A percentile compares a stretch with the other conserved stretches of the same genome.
Conservation (phyloP, 2,888 invertebrate genomes). For the Thereva unica region DNA sequence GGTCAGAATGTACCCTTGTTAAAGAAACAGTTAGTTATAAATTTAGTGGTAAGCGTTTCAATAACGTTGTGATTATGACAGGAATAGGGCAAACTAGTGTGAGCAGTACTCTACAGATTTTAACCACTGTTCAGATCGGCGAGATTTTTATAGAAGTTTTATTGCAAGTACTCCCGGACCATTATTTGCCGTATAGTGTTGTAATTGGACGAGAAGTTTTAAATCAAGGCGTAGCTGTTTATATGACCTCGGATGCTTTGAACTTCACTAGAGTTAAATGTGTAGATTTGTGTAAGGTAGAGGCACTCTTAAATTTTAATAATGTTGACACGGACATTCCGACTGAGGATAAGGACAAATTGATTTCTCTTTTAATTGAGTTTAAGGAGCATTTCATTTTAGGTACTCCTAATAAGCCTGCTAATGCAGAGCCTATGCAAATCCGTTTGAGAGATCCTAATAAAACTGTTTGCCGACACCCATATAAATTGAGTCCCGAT, state of each 20-base stretch:
- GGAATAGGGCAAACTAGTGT: neutral
- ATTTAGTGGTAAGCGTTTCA: constrained; percentile 26
- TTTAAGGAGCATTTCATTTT: too few species aligned
- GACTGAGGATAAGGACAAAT: too few species aligned
- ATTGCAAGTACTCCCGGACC: neutral
- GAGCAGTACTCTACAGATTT: constrained; percentile 13
- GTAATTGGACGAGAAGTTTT: constrained; percentile 2
- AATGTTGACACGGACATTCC: too few species aligned
- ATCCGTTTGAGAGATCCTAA: constrained; percentile 4
- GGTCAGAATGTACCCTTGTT: constrained; percentile 32
- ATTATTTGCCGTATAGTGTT: neutral
- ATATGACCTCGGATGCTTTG: neutral
- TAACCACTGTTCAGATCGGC: constrained; percentile 1
- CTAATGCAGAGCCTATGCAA: neutral
- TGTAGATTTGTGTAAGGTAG: too few species aligned
- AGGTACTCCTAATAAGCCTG: neutral
- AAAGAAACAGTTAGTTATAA: constrained; percentile 19
- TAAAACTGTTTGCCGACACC: constrained; percentile 20
- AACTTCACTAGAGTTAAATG: too few species aligned
- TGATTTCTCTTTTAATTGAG: too few species aligned
- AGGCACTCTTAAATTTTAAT: too few species aligned
- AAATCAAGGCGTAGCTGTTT: neutral
- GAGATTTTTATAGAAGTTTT: neutral
- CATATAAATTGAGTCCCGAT: constrained; percentile 45
- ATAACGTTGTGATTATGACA: neutral